phyloP scores from a whole-genome alignment of 2,888 invertebrate genomes.

The Philaethria dido region DNA sequence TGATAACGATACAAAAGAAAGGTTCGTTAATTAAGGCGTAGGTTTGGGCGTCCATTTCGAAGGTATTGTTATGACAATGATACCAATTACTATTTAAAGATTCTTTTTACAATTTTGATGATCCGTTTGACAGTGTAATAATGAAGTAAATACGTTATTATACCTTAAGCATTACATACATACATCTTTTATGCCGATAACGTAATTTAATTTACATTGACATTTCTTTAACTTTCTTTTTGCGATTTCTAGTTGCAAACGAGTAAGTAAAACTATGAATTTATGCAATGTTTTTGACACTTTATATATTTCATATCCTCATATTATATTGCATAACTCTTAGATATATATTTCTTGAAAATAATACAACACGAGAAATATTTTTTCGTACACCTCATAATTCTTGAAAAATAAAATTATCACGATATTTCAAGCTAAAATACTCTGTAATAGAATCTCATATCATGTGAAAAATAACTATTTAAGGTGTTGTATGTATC shows the following conservation, averaged over 20 bases:
- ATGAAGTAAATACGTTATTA: neutral
- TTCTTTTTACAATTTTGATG: constrained; percentile 33
- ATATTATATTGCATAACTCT: constrained; percentile 2
- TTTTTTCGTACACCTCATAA: neutral
- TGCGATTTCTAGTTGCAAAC: constrained; percentile 15
- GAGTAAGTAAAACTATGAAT: constrained; percentile 10
- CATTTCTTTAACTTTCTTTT: constrained; percentile 25
- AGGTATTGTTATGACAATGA: constrained; percentile 38
- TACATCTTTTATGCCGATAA: constrained; percentile 22
- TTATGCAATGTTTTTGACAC: constrained; percentile 15
- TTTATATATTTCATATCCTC: constrained; percentile 16
- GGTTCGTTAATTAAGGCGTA: constrained; percentile 65
- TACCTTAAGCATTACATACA: neutral
- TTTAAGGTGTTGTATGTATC: too few relatives aligned
- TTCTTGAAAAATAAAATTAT: too few relatives aligned
- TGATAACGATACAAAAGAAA: constrained; percentile 58
- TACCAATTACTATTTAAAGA: constrained; percentile 37
- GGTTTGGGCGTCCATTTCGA: constrained; percentile 52
- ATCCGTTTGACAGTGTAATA: constrained; percentile 24
- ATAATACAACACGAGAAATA: neutral
- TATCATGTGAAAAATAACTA: too few relatives aligned
- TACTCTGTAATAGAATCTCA: too few relatives aligned
- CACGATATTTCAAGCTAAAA: too few relatives aligned
- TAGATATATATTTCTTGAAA: neutral
- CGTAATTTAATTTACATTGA: constrained; percentile 24